These are phyloP conservation scores for Pegea sp. DNA, from an alignment of 23 tunicate species.

Conservation along the genomic window DNA sequence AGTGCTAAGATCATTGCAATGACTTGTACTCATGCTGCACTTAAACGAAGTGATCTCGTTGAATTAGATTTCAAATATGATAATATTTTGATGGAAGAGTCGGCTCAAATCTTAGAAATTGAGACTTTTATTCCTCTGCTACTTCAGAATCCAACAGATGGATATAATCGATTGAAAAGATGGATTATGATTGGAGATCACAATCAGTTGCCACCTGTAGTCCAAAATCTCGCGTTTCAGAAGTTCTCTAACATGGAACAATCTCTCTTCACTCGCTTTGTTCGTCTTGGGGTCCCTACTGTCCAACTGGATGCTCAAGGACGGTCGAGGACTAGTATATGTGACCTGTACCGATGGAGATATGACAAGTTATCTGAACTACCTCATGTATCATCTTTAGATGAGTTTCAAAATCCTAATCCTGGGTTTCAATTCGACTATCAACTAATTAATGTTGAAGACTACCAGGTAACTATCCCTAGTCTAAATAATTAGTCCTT, in stretches of 20 bases:
- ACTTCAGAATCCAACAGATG: constrained; percentile 93
- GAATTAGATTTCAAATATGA: constrained; percentile 89
- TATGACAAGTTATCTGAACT: constrained; percentile 59
- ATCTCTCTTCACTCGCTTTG: constrained; percentile 82
- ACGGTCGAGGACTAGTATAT: constrained; percentile 66
- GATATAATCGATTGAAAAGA: constrained; percentile 91
- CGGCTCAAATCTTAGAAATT: constrained; percentile 97
- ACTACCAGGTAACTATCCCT: constrained; percentile 36
- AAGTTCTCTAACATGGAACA: constrained; percentile 99
- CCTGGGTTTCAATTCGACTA: constrained; percentile 84
- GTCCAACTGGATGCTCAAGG: constrained; percentile 99
- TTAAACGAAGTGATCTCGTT: constrained; percentile 80
- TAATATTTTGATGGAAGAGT: constrained; percentile 97
- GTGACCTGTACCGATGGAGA: constrained; percentile 88
- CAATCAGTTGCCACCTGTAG: constrained; percentile 94
- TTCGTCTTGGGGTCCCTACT: constrained; percentile 87
- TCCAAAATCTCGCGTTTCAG: constrained; percentile 92
- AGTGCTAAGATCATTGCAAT: constrained; percentile 99
- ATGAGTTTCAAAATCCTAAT: constrained; percentile 47
- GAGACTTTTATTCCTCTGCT: constrained; percentile 95
- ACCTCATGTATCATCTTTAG: constrained; percentile 44
- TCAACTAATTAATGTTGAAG: constrained; percentile 88
- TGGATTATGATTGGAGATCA: constrained; percentile 99
- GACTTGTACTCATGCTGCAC: constrained; percentile 99
- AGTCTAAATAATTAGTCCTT: background rate